Evolutionary conservation across 2,888 invertebrate genomes (phyloP), one percentile per base, ranked within the genome.

Genomic region (Arge pagana): DNA sequence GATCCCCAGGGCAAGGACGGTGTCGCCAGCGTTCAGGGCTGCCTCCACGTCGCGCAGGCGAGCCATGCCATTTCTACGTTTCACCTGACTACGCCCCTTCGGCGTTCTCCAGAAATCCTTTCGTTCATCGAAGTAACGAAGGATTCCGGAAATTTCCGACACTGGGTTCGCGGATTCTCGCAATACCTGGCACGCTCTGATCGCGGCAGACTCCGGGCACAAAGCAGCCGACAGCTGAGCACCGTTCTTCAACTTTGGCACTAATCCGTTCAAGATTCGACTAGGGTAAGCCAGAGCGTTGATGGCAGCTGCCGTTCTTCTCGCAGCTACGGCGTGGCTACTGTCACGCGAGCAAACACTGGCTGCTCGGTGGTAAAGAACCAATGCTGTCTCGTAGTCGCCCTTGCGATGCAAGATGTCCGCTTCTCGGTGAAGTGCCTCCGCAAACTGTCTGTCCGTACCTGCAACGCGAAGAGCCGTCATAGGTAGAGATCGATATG

Each of bases 321-420:
- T 61, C 0, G 64, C 67, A 0, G 70, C 70, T 3, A 65, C 61
- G 6, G 36, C 48, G 51, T 73, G 71, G 23, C 57, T 62, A 11
- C 54, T 50, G 45, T 73, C 69, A 3, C 62, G 63, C 2, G 73
- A 71, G 50, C 57, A 66, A 5, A 63, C 50, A 11, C 45, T 61
- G 8, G 68, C 65, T 3, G 74, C 74, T 39, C 71, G 65, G 48
- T 73, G 65, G 55, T 72, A 72, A 8, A 74, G 56, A 13, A 72
- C 64, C 55, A 74, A 56, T 8, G 73, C 73, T 13, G 66, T 56
- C 54, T 74, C 73, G 61, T 68, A 74, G 61, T 74, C 67, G 3
- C 70, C 71, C 43, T 62, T 63, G 26, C 59, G 60, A 50, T 67
- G 66, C 13, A 71, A 54, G 23, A 59, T 37, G 50, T 73, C 71